These are phyloP conservation scores for Arion vulgaris DNA, from an alignment of 1,140 invertebrate genomes.

Conservation along the genomic window DNA sequence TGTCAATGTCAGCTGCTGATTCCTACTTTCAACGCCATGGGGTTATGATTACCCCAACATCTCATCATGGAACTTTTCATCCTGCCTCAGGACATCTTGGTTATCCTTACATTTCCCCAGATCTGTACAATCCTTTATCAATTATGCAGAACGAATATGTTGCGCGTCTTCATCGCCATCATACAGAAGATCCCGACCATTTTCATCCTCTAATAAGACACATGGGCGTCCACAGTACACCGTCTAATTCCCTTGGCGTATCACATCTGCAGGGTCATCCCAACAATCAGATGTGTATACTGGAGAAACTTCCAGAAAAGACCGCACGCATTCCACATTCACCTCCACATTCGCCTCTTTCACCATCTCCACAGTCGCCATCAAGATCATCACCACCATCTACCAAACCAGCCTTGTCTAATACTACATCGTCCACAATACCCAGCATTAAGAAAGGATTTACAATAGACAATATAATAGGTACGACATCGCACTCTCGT, in stretches of 20 bases:
- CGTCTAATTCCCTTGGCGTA: not conserved
- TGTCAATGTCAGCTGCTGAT: slow-evolving; percentile 61
- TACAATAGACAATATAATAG: slow-evolving; percentile 70
- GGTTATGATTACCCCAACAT: slow-evolving; percentile 48
- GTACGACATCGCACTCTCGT: slow-evolving; percentile 43
- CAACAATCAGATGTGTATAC: too few species aligned
- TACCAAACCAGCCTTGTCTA: not conserved
- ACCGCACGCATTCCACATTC: slow-evolving; percentile 28
- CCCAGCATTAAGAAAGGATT: slow-evolving; percentile 56
- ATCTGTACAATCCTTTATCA: slow-evolving; percentile 40
- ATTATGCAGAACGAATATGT: slow-evolving; percentile 45
- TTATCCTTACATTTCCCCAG: slow-evolving; percentile 46
- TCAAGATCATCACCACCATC: slow-evolving; percentile 6
- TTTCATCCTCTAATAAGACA: slow-evolving; percentile 24
- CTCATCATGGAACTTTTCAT: slow-evolving; percentile 43
- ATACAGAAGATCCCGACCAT: slow-evolving; percentile 30
- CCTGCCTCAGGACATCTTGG: slow-evolving; percentile 32
- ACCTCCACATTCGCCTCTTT: slow-evolving; percentile 1
- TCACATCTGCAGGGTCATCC: not conserved
- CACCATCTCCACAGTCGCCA: slow-evolving; percentile 19
- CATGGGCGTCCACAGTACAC: slow-evolving; percentile 2
- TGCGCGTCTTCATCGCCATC: not conserved
- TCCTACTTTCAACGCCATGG: slow-evolving; percentile 61
- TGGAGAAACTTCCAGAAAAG: too few species aligned
- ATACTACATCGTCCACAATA: slow-evolving; percentile 40